A percentile compares a stretch with the other conserved stretches of the same genome.
These are phyloP conservation scores for Eupeodes luniger DNA, from an alignment of 2,888 invertebrate species.

Conservation along the genomic window DNA sequence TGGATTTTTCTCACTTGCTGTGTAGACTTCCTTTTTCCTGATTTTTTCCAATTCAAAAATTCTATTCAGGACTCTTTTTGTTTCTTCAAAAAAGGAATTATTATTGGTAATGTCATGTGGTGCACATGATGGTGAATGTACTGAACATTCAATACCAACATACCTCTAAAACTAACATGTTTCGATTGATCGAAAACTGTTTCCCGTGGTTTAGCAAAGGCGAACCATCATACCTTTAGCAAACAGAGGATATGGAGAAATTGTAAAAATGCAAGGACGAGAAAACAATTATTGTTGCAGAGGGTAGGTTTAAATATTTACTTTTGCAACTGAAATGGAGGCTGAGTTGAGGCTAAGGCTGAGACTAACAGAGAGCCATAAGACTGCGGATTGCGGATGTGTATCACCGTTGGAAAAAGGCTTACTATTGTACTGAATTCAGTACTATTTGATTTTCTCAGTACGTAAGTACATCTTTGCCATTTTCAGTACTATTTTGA, in stretches of 20 bases:
- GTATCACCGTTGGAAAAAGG: too few species aligned
- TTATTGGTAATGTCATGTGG: slow-evolving; percentile 62
- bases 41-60: slow-evolving; percentile 41
- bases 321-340: slow-evolving; percentile 37
- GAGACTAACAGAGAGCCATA: not conserved
- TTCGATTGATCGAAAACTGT: slow-evolving; percentile 57
- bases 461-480: too few species aligned
- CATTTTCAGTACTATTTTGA: too few species aligned
- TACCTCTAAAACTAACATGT: slow-evolving; percentile 10
- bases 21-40: slow-evolving; percentile 49
- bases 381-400: slow-evolving; percentile 41
- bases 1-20: slow-evolving; percentile 58
- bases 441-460: too few species aligned
- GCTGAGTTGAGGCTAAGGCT: slow-evolving; percentile 48
- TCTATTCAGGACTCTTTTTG: slow-evolving; percentile 38
- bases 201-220: slow-evolving; percentile 20
- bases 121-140: slow-evolving; percentile 59
- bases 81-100: slow-evolving; percentile 16
- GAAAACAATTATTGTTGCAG: slow-evolving; percentile 47
- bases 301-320: slow-evolving; percentile 73
- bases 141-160: slow-evolving; percentile 23
- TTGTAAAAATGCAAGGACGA: slow-evolving; percentile 62
- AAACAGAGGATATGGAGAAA: slow-evolving; percentile 42
- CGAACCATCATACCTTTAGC: not conserved
- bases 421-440: too few species aligned